Base-by-base conservation (phyloP, 2,888 invertebrate species). In the Macrophya alboannulata region DNA sequence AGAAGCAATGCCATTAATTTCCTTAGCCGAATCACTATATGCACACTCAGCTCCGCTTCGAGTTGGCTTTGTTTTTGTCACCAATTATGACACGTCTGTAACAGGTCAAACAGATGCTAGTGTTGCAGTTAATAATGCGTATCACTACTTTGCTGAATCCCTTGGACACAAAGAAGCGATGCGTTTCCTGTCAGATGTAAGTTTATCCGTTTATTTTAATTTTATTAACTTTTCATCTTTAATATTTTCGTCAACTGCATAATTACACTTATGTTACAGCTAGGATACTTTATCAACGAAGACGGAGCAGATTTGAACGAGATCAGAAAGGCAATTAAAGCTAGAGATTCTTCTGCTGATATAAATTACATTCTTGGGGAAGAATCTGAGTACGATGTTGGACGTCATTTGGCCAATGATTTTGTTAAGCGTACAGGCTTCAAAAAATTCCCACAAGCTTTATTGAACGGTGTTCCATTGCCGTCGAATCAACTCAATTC, bases 401-500 rank as follows among this genome's bases (percentile, higher is more conserved):
- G 99, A 1, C 95, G 98, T 55, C 96, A 97, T 92, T 94, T 98
- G 74, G 95, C 98, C 0, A 94, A 95, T 86, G 98, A 98, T 91
- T 98, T 98, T 91, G 95, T 98, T 3, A 95, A 96, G 86, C 95
- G 97, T 87, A 95, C 97, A 40, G 98, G 98, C 40, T 95, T 96
- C 86, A 95, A 95, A 45, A 95, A 94, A 62, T 95, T 96, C 86
- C 98, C 98, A 0, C 95, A 98, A 95, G 99, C 98, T 0, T 94
- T 99, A 84, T 94, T 99, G 85, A 99, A 99, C 94, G 99, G 99
- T 3, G 96, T 98, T 68, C 98, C 98, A 0, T 94, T 99, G 88
- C 95, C 96, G 31, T 96, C 97, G 87, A 96, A 95, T 86, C 94
- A 96, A 48, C 92, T 97, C 1, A 96, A 95, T 17, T 96, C 96